Evolutionary conservation across 2,888 invertebrate species (phyloP), one percentile per base, ranked within the genome.

Genomic region (Boloria selene): DNA sequence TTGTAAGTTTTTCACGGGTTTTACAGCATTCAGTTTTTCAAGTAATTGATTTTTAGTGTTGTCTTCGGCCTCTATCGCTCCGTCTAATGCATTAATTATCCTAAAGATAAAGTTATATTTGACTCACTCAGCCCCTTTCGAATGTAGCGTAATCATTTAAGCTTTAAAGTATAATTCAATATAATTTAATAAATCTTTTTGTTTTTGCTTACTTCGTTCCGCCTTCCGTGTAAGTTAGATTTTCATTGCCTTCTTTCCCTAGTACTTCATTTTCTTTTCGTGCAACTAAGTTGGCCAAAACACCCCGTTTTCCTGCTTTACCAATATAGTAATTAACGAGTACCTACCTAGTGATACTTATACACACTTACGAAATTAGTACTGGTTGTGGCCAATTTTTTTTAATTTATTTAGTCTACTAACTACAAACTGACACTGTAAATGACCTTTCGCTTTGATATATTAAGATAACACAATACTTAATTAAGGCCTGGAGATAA

Each of bases 211-310:
- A 88, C 88, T 84, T 85, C 38, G 81, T 67, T 18, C 82, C 86
- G 3, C 75, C 88, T 68, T 84, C 81, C 4, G 72, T 74, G 59
- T 80, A 86, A 0, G 84, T 83, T 44, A 87, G 69, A 72, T 85
- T 86, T 67, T 87, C 87, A n/a, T 73, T 26, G 0, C 79, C 79
- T 2, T 82, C 79, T 70, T 81, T 63, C 4, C 71, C 80, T 10
- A 88, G 13, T 16, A 80, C 56, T n/a, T 73, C 68, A 3, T 79
- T 76, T 17, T 77, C 82, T 70, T 81, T 79, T 7, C 83, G 78
- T 1, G 73, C 79, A 84, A 88, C 80, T 45, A 87, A 72, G 70
- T 87, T 85, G 0, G 79, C 82, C 45, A 88, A 70, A 17, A 88
- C 75, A 2, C 71, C 73, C 13, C 85, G 83, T 67, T 86, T 85